Conservation (phyloP, 2,888 invertebrate genomes). For the Thecophora atra region DNA sequence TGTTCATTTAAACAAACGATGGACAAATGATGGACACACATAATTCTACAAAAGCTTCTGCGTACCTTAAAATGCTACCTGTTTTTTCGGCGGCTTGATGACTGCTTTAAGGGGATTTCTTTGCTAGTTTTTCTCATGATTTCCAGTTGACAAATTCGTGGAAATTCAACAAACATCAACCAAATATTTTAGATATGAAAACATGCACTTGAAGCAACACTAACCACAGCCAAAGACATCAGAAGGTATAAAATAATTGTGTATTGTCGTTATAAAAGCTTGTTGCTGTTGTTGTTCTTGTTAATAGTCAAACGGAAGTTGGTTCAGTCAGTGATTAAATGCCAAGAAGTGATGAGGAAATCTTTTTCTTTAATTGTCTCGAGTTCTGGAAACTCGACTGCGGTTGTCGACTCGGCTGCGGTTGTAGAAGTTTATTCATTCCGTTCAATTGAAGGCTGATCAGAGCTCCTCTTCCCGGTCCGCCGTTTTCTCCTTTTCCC, state of each 20-base stretch:
- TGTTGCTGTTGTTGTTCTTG: no score
- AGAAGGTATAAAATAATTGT: neutral
- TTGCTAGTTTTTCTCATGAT: neutral
- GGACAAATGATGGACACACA: neutral
- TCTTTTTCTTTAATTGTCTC: neutral
- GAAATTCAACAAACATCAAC: neutral
- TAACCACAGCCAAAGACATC: neutral
- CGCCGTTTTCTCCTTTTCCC: no score
- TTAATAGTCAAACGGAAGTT: no score
- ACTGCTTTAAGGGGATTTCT: no score
- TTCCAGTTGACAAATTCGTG: neutral
- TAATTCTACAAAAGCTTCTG: neutral
- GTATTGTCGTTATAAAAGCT: no score
- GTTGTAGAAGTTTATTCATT: neutral
- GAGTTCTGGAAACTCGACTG: neutral
- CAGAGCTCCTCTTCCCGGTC: no score
- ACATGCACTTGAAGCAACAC: neutral
- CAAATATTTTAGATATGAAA: neutral
- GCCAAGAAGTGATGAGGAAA: neutral
- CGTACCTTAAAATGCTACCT: neutral
- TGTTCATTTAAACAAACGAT: neutral
- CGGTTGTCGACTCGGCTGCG: neutral
- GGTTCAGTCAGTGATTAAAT: neutral
- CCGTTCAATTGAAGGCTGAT: no score
- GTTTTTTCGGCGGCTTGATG: no score